Evolutionary conservation across 2,797 vertebrate species (phyloP).

Genomic region (Silurus lanzhouensis): DNA sequence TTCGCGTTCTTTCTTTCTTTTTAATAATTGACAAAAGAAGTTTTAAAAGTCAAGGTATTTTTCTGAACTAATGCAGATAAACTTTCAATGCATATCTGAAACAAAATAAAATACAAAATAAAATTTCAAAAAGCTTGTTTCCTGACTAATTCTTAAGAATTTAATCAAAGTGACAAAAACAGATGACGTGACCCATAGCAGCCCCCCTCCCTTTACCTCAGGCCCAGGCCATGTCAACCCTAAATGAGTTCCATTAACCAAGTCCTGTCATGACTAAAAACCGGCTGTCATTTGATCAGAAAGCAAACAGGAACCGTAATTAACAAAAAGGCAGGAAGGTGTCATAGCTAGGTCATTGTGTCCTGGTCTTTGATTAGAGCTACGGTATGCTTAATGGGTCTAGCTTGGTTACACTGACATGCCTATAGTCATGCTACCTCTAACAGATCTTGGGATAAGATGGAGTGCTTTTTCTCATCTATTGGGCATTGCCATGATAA

Average conservation of each 20-base stretch:
- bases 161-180: conserved; percentile 63
- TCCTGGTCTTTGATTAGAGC: conserved; percentile 62
- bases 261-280: conserved; percentile 48
- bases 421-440: conserved; percentile 50
- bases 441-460: conserved; percentile 66
- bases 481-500: conserved; percentile 63
- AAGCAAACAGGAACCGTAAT: conserved; percentile 73
- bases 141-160: conserved; percentile 49
- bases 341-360: conserved; percentile 66
- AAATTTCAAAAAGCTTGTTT: neutral
- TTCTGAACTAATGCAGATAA: neutral
- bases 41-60: neutral
- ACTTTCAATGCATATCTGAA: neutral
- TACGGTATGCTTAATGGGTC: conserved; percentile 62
- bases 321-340: conserved; percentile 70
- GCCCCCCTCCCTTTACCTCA: conserved; percentile 55
- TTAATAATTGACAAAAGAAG: neutral
- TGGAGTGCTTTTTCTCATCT: conserved; percentile 60
- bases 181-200: conserved; percentile 70
- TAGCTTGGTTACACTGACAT: conserved; percentile 63
- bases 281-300: conserved; percentile 70
- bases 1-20: neutral
- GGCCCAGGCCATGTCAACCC: conserved; percentile 23
- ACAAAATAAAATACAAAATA: neutral
- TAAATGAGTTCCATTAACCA: conserved; percentile 72